Percentiles rank a stretch among this genome's conserved stretches.
Evolutionary conservation across 2,797 vertebrate species (phyloP).

Genomic region (Sebastes oblongus): DNA sequence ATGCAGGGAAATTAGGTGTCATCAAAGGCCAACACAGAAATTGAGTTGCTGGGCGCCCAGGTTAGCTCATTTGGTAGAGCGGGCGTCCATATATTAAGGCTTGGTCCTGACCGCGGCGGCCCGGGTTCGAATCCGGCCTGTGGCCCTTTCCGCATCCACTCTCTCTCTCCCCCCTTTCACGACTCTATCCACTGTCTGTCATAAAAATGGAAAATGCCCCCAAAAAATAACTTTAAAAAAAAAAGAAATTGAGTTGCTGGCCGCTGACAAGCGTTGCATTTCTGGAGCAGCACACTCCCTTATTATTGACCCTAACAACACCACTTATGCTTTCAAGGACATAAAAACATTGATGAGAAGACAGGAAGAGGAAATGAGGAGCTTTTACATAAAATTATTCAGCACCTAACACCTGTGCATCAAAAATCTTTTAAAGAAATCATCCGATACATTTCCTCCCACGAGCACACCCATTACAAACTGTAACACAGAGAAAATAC

Average conservation of each 20-base stretch:
- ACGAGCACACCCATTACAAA: neutral
- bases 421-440: constrained; percentile 3
- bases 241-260: constrained; percentile 16
- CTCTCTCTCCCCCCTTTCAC: too few species aligned
- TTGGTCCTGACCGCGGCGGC: too few species aligned
- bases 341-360: neutral
- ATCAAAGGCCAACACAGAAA: constrained; percentile 33
- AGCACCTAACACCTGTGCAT: neutral
- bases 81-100: too few species aligned
- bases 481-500: neutral
- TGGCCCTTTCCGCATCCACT: too few species aligned
- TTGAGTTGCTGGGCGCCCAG: neutral
- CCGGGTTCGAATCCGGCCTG: too few species aligned
- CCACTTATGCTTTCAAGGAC: constrained; percentile 19
- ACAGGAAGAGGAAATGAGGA: neutral
- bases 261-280: neutral
- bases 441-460: neutral
- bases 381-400: neutral
- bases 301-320: constrained; percentile 22
- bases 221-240: too few species aligned
- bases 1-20: constrained; percentile 14
- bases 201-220: too few species aligned
- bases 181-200: too few species aligned
- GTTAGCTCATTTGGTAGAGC: too few species aligned
- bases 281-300: neutral